Evolutionary conservation across 2,797 vertebrate genomes (phyloP), one percentile per base, ranked within the genome.

Genomic region (Anguilla anguilla): DNA sequence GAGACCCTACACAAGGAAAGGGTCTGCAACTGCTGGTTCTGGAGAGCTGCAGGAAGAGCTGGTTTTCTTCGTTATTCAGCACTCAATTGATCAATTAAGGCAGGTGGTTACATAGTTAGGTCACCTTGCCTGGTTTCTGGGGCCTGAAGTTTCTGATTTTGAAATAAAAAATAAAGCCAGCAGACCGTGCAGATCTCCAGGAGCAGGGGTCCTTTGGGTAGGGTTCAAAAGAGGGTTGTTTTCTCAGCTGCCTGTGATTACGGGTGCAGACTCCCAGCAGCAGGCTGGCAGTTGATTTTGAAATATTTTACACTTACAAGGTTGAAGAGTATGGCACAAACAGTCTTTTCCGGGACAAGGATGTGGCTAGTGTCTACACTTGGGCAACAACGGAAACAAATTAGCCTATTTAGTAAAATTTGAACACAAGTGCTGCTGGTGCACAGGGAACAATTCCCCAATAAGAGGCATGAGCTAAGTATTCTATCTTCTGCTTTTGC

Each of bases 231-330:
- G 69, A 74, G 13, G 69, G 25, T 31, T 84, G 83, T 84, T 84
- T 84, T 84, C 83, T 55, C 83, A 84, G 46, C 83, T 84, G 83
- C 10, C 55, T 10, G 13, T 31, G 49, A 53, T 84, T 31, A n/a
- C 46, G 0, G n/a, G 53, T 6, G 35, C 35, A 85, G 6, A 25
- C 19, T 85, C 84, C 57, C 83, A 84, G 10, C 53, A 35, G 83
- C 15, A 22, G 28, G 49, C 49, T 31, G 83, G 83, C 69, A 74
- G 69, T 82, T 84, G 10, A 85, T 39, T 35, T 85, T 43, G 11
- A 59, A 57, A 85, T 64, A 64, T 61, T 85, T 64, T 64, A 31
- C 84, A 59, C 31, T 61, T 84, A 35, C 22, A 84, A 84, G 83
- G 83, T 22, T 59, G 57, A 85, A 57, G 15, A 61, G 55, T 43